Base-by-base conservation (phyloP, 2,888 invertebrate species). In the Tinea trinotella region DNA sequence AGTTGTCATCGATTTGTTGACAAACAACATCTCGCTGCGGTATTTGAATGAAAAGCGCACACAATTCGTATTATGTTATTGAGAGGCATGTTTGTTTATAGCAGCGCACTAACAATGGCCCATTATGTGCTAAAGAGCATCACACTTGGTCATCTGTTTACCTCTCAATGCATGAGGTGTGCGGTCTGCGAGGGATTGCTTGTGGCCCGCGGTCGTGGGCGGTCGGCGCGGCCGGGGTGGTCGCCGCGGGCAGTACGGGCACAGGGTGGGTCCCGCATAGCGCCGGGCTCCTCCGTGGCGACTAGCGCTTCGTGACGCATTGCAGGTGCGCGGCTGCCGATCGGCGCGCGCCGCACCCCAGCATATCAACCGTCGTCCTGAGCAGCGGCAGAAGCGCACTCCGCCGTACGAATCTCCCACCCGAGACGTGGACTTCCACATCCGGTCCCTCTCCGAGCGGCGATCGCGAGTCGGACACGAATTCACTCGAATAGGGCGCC, bases 321-420 rank as follows among this genome's bases (percentile, higher is more conserved):
- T 93, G 93, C 93, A 92, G 93, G 92, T 93, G 91, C 90, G 90
- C 89, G 87, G 77, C 87, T 88, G 88, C 92, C 92, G 92, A 93
- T 92, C 90, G 88, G 88, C 88, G 88, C 87, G 88, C 89, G 85
- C 83, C 82, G 7, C 40, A 89, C 87, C 88, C 88, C 87, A 3
- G 6, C 35, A n/a, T 10, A 22, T 7, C 22, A 3, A 88, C 88
- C 88, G 7, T 22, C 7, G 7, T 30, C n/a, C n/a, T n/a, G n/a
- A n/a, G n/a, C 82, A 89, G n/a, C n/a, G n/a, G n/a, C n/a, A n/a
- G n/a, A n/a, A n/a, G n/a, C n/a, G 7, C n/a, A 7, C 87, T 88
- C 88, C 87, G 88, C 88, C 88, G 89, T 91, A 89, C 89, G 88
- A 30, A 30, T 30, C 30, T 30, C 30, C 79, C 89, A 90, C 81